These are phyloP conservation scores for Pogona vitticeps DNA, from an alignment of 2,113 vertebrate genomes.

Conservation along the genomic window DNA sequence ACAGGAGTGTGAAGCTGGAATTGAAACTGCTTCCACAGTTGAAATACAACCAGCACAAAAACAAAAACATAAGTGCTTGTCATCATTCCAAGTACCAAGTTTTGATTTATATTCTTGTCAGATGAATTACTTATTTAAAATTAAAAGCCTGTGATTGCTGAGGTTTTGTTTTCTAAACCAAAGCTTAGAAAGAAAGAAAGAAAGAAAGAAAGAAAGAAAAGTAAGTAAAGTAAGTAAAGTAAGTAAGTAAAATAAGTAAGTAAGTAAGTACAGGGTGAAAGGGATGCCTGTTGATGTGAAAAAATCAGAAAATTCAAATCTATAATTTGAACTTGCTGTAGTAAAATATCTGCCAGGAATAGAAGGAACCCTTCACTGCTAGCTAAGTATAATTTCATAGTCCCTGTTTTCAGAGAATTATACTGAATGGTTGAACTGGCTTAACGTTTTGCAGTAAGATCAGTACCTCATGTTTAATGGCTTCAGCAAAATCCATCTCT, in stretches of 20 bases:
- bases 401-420: not conserved
- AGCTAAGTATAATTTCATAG: not conserved
- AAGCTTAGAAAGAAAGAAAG: not conserved
- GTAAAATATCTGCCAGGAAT: not conserved
- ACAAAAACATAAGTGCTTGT: not conserved
- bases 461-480: not conserved
- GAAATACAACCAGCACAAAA: not conserved
- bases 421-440: not conserved
- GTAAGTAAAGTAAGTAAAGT: too few relatives aligned
- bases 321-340: not conserved
- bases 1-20: slow-evolving; percentile 12
- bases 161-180: slow-evolving; percentile 3
- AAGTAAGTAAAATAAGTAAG: too few relatives aligned
- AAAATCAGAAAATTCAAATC: not conserved
- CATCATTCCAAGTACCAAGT: slow-evolving; percentile 6
- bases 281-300: not conserved
- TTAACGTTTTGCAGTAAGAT: not conserved
- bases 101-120: slow-evolving; percentile 1
- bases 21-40: not conserved
- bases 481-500: not conserved
- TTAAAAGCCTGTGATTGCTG: slow-evolving; percentile 1
- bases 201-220: too few relatives aligned
- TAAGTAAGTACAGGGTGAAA: not conserved
- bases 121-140: slow-evolving; percentile 2
- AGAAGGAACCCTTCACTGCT: not conserved